phyloP scores from a whole-genome alignment of 2,888 invertebrate genomes.

The Phalera bucephala region DNA sequence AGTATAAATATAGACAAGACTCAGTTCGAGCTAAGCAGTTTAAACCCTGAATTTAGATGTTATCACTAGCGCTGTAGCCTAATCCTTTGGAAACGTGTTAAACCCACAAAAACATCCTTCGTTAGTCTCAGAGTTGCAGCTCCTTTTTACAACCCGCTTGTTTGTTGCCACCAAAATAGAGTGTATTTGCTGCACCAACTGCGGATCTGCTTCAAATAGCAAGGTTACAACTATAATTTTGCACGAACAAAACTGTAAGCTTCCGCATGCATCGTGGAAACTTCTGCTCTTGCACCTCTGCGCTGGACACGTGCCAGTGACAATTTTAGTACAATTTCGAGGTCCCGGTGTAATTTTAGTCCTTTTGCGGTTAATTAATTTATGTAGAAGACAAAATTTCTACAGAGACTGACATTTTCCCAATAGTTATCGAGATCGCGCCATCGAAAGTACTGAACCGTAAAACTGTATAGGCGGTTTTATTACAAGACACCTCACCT shows the following conservation, averaged over 20 bases:
- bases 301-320: conserved; percentile 54
- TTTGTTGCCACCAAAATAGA: conserved; percentile 6
- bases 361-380: conserved; percentile 22
- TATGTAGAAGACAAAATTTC: conserved; percentile 6
- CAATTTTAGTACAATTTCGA: conserved; percentile 51
- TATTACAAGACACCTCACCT: not conserved
- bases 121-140: conserved; percentile 16
- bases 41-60: conserved; percentile 2
- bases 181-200: too few species aligned
- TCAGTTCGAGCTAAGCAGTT: conserved; percentile 8
- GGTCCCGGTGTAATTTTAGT: conserved; percentile 39
- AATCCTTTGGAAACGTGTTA: conserved; percentile 11
- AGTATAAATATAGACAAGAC: too few species aligned
- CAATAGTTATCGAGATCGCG: not conserved
- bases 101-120: conserved; percentile 11
- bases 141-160: conserved; percentile 15
- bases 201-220: too few species aligned
- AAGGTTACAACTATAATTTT: not conserved
- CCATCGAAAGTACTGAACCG: too few species aligned
- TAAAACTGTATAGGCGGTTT: not conserved
- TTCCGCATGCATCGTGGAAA: conserved; percentile 30
- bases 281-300: conserved; percentile 43
- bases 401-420: not conserved
- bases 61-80: conserved; percentile 4
- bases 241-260: conserved; percentile 9